Percentiles rank a stretch among this genome's conserved stretches.
Conservation (phyloP, 2,797 vertebrate species). For the Podarcis siculus region DNA sequence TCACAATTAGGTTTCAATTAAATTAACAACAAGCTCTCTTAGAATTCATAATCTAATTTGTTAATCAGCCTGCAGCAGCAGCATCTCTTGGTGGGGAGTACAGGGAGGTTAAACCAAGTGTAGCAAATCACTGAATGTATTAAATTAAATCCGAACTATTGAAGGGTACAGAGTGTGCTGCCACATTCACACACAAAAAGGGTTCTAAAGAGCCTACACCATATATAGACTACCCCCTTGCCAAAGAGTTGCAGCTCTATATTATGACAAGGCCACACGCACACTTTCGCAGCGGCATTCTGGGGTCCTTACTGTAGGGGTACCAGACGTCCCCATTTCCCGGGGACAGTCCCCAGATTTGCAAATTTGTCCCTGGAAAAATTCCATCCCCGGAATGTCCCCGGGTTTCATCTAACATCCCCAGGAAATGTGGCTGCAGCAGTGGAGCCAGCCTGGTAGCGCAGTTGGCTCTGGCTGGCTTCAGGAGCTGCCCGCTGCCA, state of each 20-base stretch:
- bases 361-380: no score
- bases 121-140: slow-evolving; percentile 20
- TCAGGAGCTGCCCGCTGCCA: no score
- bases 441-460: no score
- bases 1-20: slow-evolving; percentile 41
- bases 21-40: slow-evolving; percentile 30
- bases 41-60: slow-evolving; percentile 43
- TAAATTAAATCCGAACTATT: slow-evolving; percentile 3
- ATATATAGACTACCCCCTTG: background rate
- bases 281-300: background rate
- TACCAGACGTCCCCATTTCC: no score
- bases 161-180: background rate
- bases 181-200: background rate
- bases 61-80: slow-evolving; percentile 29
- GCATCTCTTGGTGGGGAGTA: slow-evolving; percentile 8
- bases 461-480: no score
- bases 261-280: background rate
- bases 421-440: no score
- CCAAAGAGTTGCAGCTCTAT: no score
- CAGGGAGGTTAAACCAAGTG: slow-evolving; percentile 24
- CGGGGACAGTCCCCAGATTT: no score
- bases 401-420: no score
- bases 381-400: no score
- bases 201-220: background rate
- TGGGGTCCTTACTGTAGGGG: background rate